Evolutionary conservation across 2,888 invertebrate genomes (phyloP).

Genomic region (Odontomyia ornata): DNA sequence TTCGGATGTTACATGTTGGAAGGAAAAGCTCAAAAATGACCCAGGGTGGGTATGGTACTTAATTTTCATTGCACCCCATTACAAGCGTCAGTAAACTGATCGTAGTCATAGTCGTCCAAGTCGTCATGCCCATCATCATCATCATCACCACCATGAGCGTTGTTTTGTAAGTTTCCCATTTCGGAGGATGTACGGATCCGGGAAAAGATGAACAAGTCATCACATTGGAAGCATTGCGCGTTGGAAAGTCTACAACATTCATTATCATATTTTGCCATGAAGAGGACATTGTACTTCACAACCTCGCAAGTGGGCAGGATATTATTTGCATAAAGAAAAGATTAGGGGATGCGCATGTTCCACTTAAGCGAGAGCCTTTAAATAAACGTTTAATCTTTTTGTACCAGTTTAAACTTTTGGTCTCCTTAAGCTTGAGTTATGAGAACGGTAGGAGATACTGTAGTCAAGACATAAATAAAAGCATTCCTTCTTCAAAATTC

Average conservation of each 20-base stretch:
- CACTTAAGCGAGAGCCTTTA: background rate
- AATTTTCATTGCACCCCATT: constrained; percentile 7
- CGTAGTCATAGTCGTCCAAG: background rate
- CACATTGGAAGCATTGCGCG: background rate
- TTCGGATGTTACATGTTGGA: no score
- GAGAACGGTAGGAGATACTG: no score
- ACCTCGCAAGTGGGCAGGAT: background rate
- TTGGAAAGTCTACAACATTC: background rate
- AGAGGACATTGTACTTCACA: background rate
- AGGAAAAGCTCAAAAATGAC: background rate
- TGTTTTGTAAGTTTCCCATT: background rate
- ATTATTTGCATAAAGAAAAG: constrained; percentile 3
- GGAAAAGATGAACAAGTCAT: constrained; percentile 1
- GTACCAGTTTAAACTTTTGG: no score
- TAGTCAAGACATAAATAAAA: no score
- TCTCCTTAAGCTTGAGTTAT: no score
- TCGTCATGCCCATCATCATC: background rate
- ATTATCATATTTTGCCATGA: background rate
- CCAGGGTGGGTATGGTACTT: background rate
- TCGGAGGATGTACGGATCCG: background rate
- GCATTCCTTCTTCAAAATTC: no score
- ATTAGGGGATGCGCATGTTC: background rate
- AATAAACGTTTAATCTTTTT: no score
- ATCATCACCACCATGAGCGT: background rate
- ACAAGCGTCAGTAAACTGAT: background rate